These are phyloP conservation scores for Ginglymostoma cirratum DNA, from an alignment of 2,113 vertebrate species.

Conservation along the genomic window DNA sequence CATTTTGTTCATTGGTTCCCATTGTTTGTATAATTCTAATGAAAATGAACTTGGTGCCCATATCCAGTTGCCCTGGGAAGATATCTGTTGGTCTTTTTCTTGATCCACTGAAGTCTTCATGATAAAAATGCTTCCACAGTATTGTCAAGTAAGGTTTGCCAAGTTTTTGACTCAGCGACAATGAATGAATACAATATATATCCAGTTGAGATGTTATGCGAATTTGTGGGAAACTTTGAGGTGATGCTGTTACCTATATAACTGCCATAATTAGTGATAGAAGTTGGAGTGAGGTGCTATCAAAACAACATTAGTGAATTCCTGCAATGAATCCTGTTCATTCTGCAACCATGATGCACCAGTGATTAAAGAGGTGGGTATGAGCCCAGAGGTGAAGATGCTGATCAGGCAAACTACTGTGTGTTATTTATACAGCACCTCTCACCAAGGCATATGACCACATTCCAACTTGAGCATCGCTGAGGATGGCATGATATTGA, in stretches of 20 bases:
- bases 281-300: neutral
- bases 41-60: neutral
- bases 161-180: neutral
- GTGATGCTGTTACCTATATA: neutral
- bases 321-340: neutral
- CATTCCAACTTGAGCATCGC: no score
- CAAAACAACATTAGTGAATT: neutral
- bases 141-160: no score
- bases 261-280: neutral
- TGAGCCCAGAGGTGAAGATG: neutral
- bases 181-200: neutral
- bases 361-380: neutral
- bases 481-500: neutral
- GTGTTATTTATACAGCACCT: no score
- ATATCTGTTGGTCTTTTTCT: neutral
- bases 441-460: no score
- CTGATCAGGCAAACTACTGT: neutral
- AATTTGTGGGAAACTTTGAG: neutral
- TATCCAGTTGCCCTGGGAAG: neutral
- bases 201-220: neutral
- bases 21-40: no score
- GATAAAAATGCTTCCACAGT: no score
- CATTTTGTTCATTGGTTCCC: no score
- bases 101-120: neutral
- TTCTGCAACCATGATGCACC: neutral